Conservation (phyloP, 2,797 vertebrate genomes). For the Aselliscus stoliczkanus region DNA sequence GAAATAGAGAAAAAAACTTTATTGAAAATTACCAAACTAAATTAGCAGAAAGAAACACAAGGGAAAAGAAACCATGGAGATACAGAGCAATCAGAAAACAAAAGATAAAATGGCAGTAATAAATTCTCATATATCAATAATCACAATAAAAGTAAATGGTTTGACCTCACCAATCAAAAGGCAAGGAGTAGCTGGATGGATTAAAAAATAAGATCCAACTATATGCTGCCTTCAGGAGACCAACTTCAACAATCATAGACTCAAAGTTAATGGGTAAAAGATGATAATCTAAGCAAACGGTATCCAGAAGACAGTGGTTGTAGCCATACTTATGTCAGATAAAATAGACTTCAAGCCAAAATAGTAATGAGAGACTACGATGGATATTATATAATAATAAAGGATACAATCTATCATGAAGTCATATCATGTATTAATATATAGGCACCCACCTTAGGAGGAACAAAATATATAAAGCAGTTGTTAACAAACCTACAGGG, state of each 20-base stretch:
- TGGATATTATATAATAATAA: not conserved
- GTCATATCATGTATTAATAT: not conserved
- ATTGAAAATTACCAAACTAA: not conserved
- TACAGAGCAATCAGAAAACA: not conserved
- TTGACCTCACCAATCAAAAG: not conserved
- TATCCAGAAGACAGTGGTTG: too few relatives aligned
- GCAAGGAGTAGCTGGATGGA: not conserved
- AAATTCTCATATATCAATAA: not conserved
- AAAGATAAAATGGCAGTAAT: not conserved
- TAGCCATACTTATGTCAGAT: not conserved
- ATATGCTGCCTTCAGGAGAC: too few relatives aligned
- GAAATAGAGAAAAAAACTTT: not conserved
- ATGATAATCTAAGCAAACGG: not conserved
- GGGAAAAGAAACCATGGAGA: not conserved
- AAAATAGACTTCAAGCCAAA: not conserved
- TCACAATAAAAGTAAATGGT: not conserved
- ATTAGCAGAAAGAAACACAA: not conserved
- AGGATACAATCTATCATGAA: not conserved
- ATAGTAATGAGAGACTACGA: not conserved
- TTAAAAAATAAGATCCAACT: too few relatives aligned
- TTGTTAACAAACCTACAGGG: not conserved
- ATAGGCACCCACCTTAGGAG: not conserved
- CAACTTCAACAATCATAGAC: too few relatives aligned
- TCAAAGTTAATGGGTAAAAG: too few relatives aligned
- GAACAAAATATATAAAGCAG: not conserved